Base-by-base conservation (phyloP, 2,888 invertebrate species). In the Thera britannica region DNA sequence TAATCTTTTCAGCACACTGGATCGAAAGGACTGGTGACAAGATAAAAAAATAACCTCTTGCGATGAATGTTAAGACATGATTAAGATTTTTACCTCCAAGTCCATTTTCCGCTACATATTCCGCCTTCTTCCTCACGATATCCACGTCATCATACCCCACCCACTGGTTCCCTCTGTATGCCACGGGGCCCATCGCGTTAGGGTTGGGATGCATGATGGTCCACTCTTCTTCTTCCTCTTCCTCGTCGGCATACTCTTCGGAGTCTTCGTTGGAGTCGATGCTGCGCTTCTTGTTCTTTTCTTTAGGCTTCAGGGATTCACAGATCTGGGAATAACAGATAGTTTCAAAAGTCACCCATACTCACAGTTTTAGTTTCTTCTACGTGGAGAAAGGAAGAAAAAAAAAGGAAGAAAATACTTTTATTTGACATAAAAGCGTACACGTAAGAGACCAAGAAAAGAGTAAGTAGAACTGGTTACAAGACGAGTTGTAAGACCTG, bases 111-210 rank as follows among this genome's bases (percentile, higher is more conserved):
- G 96, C 97, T 0, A 97, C 98, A 83, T 98, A 98, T 78, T 96
- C 95, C 0, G 97, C 96, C 94, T 98, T 98, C 82, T 95, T 96
- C 80, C 94, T 95, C 0, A 97, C 97, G 58, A 98, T 97, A 8
- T 96, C 95, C 74, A 97, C 96, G 80, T 98, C 98, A 81, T 98
- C 98, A 83, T 97, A 98, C 0, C 98, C 98, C 1, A 98, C 98
- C 98, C 98, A 98, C 88, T 98, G 98, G 88, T 98, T 97, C 35
- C 95, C 97, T 38, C 67, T 82, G 87, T 94, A 97, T 2, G 98
- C 98, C 80, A 98, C 98, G 0, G 99, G 98, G 0, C 98, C 98
- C 96, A 98, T 97, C 0, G 97, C 97, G 41, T 95, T 95, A 0
- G 96, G 94, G 87, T 97, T 96, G 0, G 97, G 97, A 72, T 97